Evolutionary conservation across 2,797 vertebrate genomes (phyloP), one percentile per base, ranked within the genome.

Genomic region (Arnoldichthys spilopterus): DNA sequence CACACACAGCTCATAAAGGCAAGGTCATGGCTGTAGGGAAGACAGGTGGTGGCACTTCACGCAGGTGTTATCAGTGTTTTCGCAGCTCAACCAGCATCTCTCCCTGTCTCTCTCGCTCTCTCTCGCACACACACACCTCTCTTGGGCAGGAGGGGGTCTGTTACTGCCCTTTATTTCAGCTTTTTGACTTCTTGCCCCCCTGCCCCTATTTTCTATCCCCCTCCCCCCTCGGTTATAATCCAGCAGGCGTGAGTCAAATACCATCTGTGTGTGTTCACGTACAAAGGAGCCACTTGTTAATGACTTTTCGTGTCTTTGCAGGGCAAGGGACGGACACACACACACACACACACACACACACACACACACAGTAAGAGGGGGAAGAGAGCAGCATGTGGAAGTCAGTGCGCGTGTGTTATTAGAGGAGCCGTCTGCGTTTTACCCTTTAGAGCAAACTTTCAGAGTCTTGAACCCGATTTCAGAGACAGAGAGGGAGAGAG

Each of bases 281-380:
- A 95, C 93, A 95, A 94, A 96, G 89, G 88, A 89, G 90, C 88
- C 88, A 92, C 92, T 94, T 95, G 93, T 95, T 94, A 93, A 91
- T 94, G 91, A 93, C 92, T 93, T 93, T 93, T 90, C 91, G 88
- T 91, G 92, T 93, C 92, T 93, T 92, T 91, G 85, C 86, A 89
- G 86, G 89, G 91, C 88, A 72, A 56, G 61, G 67, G 51, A 54
- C 62, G 28, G 6, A 67, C 49, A 66, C 47, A 68, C 53, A 69
- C 54, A 82, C 75, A 34, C 45, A 63, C 77, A 76, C 72, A 77
- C 62, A 69, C 24, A 76, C 51, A 67, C 53, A 81, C 74, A 40
- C n/a, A n/a, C n/a, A n/a, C n/a, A n/a, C n/a, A n/a, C n/a, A n/a
- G n/a, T n/a, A n/a, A n/a, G n/a, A n/a, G 49, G 24, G 43, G 18